Base-by-base conservation (phyloP, 1,140 invertebrate species). In the Drosophila triauraria region DNA sequence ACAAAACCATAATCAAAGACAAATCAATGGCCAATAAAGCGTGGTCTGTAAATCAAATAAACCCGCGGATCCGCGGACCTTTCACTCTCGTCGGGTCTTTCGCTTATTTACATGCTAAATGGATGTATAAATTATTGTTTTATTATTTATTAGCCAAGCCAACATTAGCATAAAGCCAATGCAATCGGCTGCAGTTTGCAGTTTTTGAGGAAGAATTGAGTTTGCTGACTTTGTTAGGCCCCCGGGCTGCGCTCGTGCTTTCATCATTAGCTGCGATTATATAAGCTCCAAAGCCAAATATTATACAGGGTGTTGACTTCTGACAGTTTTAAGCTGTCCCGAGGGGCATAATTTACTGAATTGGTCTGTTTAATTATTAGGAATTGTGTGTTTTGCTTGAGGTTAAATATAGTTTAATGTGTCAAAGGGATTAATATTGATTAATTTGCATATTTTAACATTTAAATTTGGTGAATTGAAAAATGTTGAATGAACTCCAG, bases 71-170 rank as follows among this genome's bases (percentile, higher is more conserved):
- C 20, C 4, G 44, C 42, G 40, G n/a, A 54, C 84, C 84, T 80
- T 87, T 87, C 84, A 87, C 84, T 87, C 84, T 78, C 68, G 42
- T 42, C 42, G 13, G 54, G 4, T 38, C 57, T 50, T 70, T 77
- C 38, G 64, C 35, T 75, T 80, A 88, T 87, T 87, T 74, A 60
- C 64, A 84, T 84, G 84, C 80, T 88, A 87, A 86, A 88, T 68
- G 76, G 53, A 20, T 68, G 48, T 56, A 80, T 65, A 54, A 68
- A 42, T 57, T 75, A 54, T 59, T 13, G 46, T 40, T 58, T 80
- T 77, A 61, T 47, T 83, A 64, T 63, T 46, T 82, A 63, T 78
- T 74, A 48, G 67, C 57, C 46, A 61, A 74, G 58, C 32, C 30
- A 50, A 42, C 20, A 79, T 63, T 87, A 88, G 83, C 83, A 86